Percentiles rank a stretch among this genome's conserved stretches.
These are phyloP conservation scores for Spialia ferax DNA, from an alignment of 2,888 invertebrate genomes.

Conservation along the genomic window DNA sequence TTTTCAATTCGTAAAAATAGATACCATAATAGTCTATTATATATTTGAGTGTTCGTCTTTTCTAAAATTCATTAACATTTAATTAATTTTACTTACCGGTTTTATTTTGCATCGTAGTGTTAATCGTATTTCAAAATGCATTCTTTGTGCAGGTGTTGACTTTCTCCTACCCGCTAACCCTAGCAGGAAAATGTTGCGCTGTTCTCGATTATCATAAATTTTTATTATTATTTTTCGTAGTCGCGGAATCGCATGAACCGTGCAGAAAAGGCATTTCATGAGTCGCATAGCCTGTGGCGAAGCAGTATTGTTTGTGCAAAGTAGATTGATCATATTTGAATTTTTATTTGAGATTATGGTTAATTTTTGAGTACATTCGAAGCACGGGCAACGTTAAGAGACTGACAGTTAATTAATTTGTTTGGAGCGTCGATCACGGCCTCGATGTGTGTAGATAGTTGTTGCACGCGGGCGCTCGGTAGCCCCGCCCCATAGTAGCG, in stretches of 20 bases:
- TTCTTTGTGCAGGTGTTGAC: slow-evolving; percentile 85
- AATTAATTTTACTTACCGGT: slow-evolving; percentile 68
- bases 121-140: slow-evolving; percentile 80
- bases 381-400: slow-evolving; percentile 43
- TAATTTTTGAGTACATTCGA: slow-evolving; percentile 38
- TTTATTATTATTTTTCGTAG: slow-evolving; percentile 52
- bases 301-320: slow-evolving; percentile 55
- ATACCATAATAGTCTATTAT: slow-evolving; percentile 59
- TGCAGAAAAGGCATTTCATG: slow-evolving; percentile 70
- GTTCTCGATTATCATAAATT: slow-evolving; percentile 72
- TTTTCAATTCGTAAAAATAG: slow-evolving; percentile 34
- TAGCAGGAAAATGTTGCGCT: slow-evolving; percentile 86
- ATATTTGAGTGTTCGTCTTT: slow-evolving; percentile 59
- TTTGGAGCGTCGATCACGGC: slow-evolving; percentile 70
- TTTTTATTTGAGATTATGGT: slow-evolving; percentile 49
- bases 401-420: slow-evolving; percentile 76
- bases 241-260: slow-evolving; percentile 75
- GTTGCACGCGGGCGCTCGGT: slow-evolving; percentile 50
- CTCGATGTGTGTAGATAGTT: slow-evolving; percentile 72
- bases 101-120: slow-evolving; percentile 83
- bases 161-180: slow-evolving; percentile 84
- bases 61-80: slow-evolving; percentile 74
- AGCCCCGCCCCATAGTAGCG: slow-evolving; percentile 41
- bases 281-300: slow-evolving; percentile 67
- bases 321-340: slow-evolving; percentile 50